phyloP scores from a whole-genome alignment of 2,797 vertebrate genomes.

The Ibycter americanus region DNA sequence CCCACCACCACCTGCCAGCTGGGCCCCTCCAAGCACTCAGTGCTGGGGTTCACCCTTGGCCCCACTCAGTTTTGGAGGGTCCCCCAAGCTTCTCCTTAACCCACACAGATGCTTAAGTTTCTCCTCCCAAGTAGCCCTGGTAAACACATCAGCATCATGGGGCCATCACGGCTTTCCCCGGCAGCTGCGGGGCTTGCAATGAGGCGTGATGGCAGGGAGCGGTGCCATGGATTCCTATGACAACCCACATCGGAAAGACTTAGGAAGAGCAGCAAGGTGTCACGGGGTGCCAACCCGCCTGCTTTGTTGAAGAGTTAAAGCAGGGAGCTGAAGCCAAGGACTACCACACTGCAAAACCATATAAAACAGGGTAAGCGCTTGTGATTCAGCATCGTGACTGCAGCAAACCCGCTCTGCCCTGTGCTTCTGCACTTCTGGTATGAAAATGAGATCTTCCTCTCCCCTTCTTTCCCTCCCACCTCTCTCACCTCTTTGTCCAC shows the following conservation, averaged over 20 bases:
- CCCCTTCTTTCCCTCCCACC: background rate
- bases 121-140: background rate
- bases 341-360: background rate
- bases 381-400: background rate
- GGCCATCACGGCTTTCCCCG: background rate
- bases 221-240: background rate
- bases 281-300: fast-evolving
- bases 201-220: fast-evolving
- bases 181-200: fast-evolving
- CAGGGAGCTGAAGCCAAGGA: background rate
- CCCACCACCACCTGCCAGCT: background rate
- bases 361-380: background rate
- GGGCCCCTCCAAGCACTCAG: fast-evolving
- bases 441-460: background rate
- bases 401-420: background rate
- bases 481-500: background rate
- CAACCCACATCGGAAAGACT: fast-evolving
- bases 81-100: background rate
- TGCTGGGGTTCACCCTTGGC: fast-evolving
- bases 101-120: fast-evolving
- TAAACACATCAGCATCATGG: fast-evolving
- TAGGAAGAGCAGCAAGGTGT: background rate
- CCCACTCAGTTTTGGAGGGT: background rate
- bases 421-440: background rate
- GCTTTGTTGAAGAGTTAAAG: background rate